Base-by-base conservation (phyloP, 2,797 vertebrate genomes). In the Syngnathus rostellatus region DNA sequence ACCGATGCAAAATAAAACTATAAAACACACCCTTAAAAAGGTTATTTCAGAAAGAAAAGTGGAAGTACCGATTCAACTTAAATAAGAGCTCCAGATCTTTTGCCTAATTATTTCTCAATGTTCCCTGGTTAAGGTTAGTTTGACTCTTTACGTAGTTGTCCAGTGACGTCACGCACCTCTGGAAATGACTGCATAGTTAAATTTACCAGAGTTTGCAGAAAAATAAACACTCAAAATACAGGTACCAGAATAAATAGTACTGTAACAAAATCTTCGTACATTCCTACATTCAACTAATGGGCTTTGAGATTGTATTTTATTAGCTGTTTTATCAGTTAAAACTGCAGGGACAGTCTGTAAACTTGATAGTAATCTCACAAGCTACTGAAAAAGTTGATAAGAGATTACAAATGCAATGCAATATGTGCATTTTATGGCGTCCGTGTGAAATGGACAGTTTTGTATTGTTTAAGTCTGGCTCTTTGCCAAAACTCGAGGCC, bases 331-430 rank as follows among this genome's bases (percentile, higher is more conserved):
- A 51, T n/a, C 19, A 21, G 5, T 5, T 31, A 31, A 25, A 3
- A 19, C 59, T 41, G 10, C 39, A 21, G 39, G 5, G 7, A 45
- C 8, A 62, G 23, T 23, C 11, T 5, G 9, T 2, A 48, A 48
- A 4, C 14, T 16, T 45, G 1, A 11, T 41, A 5, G 39, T 43
- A 61, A 61, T 23, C 21, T n/a, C 12, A 14, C 6, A 23, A 7
- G 6, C 60, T 62, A 62, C 60, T 23, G 38, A 21, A 16, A 45
- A 43, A 62, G 12, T 43, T 45, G 60, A 43, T 62, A 43, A 62
- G 21, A 45, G 2, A 14, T 57, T 57, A 25, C 5, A 31, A 2
- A 23, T 6, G 5, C 12, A 55, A 55, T 31, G 25, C 12, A 31
- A 31, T 55, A 3, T 1, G 31, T 55, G 39, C 3, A 31, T 16